These are phyloP conservation scores for Seira sanloemensis DNA, from an alignment of 2,888 invertebrate species.

Conservation along the genomic window DNA sequence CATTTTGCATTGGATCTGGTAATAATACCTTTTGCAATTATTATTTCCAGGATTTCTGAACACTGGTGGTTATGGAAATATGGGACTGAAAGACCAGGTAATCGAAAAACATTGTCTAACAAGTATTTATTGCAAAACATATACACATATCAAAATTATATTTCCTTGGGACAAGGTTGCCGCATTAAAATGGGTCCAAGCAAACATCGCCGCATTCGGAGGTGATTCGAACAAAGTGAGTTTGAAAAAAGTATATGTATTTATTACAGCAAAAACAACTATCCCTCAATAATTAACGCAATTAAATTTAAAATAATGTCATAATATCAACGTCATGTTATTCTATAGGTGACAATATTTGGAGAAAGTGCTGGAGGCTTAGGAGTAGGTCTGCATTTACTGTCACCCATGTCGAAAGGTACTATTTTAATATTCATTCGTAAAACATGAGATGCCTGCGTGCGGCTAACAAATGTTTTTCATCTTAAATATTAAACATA, in stretches of 20 bases:
- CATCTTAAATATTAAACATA: too few relatives aligned
- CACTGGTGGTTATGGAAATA: constrained; percentile 63
- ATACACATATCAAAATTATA: too few relatives aligned
- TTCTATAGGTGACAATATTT: constrained; percentile 48
- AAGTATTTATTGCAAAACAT: too few relatives aligned
- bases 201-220: constrained; percentile 43
- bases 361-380: constrained; percentile 54
- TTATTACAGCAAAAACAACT: too few relatives aligned
- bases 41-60: constrained; percentile 55
- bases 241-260: too few relatives aligned
- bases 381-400: constrained; percentile 54
- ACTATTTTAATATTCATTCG: not conserved
- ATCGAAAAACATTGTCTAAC: too few relatives aligned
- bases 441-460: too few relatives aligned
- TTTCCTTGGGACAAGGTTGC: constrained; percentile 28
- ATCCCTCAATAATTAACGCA: too few relatives aligned
- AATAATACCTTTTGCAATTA: not conserved
- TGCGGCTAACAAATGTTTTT: too few relatives aligned
- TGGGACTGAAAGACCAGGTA: constrained; percentile 47
- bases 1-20: not conserved
- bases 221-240: constrained; percentile 47
- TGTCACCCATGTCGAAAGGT: constrained; percentile 58
- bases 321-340: too few relatives aligned
- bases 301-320: too few relatives aligned
- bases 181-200: constrained; percentile 27